A percentile compares a stretch with the other conserved stretches of the same genome.
Conservation (phyloP, 2,888 invertebrate species). For the Dascillus cervinus region DNA sequence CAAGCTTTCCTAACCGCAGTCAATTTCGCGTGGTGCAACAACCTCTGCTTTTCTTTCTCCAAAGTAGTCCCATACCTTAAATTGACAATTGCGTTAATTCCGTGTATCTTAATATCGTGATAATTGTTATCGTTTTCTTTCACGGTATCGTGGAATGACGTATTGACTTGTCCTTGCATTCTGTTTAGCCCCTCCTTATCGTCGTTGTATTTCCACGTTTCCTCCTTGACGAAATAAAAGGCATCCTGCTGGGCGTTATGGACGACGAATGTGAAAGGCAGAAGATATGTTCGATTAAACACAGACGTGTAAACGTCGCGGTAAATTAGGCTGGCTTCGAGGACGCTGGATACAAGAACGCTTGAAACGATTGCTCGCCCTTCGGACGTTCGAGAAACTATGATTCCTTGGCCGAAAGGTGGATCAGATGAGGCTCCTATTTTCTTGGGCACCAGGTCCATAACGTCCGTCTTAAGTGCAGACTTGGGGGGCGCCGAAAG, state of each 20-base stretch:
- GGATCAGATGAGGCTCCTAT: conserved; percentile 81
- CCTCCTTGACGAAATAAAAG: conserved; percentile 89
- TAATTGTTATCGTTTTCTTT: conserved; percentile 65
- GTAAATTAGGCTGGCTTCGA: conserved; percentile 84
- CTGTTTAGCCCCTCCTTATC: conserved; percentile 84
- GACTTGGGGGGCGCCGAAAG: conserved; percentile 73
- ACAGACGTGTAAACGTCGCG: conserved; percentile 88
- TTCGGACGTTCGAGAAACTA: conserved; percentile 71
- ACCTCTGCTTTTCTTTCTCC: conserved; percentile 79
- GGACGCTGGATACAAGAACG: conserved; percentile 81
- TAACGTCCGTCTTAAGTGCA: conserved; percentile 69
- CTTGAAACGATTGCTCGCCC: conserved; percentile 78
- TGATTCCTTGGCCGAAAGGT: conserved; percentile 79
- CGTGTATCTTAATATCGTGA: conserved; percentile 85
- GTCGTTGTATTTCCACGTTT: conserved; percentile 81
- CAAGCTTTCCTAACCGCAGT: conserved; percentile 86
- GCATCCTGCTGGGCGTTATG: conserved; percentile 86
- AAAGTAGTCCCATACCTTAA: conserved; percentile 90
- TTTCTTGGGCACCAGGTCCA: conserved; percentile 64
- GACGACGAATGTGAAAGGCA: conserved; percentile 82
- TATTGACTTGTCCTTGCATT: conserved; percentile 83
- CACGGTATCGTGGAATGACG: conserved; percentile 78
- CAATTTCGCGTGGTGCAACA: conserved; percentile 84
- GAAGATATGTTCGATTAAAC: conserved; percentile 78
- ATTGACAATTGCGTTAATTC: conserved; percentile 83